phyloP scores from a whole-genome alignment of 2,113 vertebrate species.

The Tichodroma muraria region DNA sequence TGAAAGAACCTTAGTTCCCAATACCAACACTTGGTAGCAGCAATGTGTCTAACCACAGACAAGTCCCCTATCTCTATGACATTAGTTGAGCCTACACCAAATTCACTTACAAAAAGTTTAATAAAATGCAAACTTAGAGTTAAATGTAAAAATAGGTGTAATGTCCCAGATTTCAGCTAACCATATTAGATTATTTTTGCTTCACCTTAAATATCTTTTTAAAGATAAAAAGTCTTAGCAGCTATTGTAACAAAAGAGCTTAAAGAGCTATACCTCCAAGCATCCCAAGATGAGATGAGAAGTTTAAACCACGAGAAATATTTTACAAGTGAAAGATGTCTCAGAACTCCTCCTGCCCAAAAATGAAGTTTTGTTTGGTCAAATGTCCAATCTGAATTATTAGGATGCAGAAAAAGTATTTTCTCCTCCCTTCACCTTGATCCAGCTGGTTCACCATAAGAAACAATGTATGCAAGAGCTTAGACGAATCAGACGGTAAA shows the following conservation, averaged over 20 bases:
- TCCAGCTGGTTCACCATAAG: neutral
- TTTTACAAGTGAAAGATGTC: neutral
- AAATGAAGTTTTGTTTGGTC: neutral
- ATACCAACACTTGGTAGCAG: neutral
- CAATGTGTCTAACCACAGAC: neutral
- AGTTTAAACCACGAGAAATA: neutral
- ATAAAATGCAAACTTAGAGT: neutral
- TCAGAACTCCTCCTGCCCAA: neutral
- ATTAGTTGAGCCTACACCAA: neutral
- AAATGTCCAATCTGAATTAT: neutral
- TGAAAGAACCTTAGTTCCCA: neutral
- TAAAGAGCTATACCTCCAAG: neutral
- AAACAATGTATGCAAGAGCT: neutral
- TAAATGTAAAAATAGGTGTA: neutral
- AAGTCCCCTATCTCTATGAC: neutral
- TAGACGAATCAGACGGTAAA: neutral
- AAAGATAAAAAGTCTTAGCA: neutral
- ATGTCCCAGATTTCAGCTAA: neutral
- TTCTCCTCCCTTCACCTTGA: neutral
- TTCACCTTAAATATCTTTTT: neutral
- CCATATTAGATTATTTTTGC: neutral
- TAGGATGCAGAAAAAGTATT: neutral
- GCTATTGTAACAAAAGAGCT: neutral
- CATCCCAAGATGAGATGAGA: neutral
- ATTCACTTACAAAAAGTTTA: neutral